These are phyloP conservation scores for Rhagophthalmus giganteus DNA, from an alignment of 2,888 invertebrate species.

Conservation along the genomic window DNA sequence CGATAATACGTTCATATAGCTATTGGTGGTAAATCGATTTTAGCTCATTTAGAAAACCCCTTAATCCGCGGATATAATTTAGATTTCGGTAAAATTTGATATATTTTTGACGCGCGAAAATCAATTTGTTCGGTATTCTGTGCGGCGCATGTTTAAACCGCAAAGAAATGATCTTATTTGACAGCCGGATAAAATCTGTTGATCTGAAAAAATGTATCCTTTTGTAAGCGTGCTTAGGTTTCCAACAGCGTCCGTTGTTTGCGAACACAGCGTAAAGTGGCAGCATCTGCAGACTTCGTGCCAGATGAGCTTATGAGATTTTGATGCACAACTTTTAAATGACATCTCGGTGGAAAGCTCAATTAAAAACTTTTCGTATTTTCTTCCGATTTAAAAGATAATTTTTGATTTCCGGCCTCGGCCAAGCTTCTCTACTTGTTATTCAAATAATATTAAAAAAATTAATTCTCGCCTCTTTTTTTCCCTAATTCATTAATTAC, in stretches of 20 bases:
- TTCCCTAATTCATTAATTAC: too few relatives aligned
- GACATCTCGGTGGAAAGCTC: slow-evolving; percentile 27
- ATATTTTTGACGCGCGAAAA: slow-evolving; percentile 12
- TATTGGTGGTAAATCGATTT: too few relatives aligned
- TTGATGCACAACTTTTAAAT: slow-evolving; percentile 34
- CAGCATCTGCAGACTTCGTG: slow-evolving; percentile 33
- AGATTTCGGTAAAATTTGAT: slow-evolving; percentile 14
- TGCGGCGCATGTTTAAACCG: slow-evolving; percentile 30
- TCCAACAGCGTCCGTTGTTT: slow-evolving; percentile 30
- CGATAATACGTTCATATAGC: too few relatives aligned
- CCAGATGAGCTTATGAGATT: slow-evolving; percentile 33
- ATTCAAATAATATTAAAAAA: too few relatives aligned
- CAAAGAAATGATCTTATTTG: slow-evolving; percentile 42
- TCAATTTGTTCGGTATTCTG: slow-evolving; percentile 28
- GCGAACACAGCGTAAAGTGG: slow-evolving; percentile 29
- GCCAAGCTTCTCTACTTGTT: slow-evolving; percentile 1
- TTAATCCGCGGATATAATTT: neutral
- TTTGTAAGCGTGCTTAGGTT: slow-evolving; percentile 39
- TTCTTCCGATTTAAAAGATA: slow-evolving; percentile 14
- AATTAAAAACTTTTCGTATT: slow-evolving; percentile 31
- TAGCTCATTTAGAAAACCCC: too few relatives aligned
- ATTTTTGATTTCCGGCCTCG: slow-evolving; percentile 15
- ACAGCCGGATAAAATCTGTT: slow-evolving; percentile 45
- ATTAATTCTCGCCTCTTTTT: too few relatives aligned
- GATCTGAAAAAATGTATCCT: slow-evolving; percentile 45